Base-by-base conservation (phyloP, 2,888 invertebrate species). In the Ametastegia equiseti region DNA sequence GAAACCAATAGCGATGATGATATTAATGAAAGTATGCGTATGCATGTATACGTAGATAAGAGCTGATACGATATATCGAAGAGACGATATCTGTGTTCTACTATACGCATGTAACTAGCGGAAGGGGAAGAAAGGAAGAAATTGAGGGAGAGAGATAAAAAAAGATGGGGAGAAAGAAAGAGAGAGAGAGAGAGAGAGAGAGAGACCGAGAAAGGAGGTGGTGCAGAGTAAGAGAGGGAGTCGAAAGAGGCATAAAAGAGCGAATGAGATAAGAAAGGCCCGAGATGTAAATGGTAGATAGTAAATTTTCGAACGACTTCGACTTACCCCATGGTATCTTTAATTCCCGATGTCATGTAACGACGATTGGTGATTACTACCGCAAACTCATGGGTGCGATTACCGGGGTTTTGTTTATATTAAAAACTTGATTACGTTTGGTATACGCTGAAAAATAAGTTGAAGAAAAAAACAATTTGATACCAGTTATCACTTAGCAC, bases 261-360 rank as follows among this genome's bases (percentile, higher is more conserved):
- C 71, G 50, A 36, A 50, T 65, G 33, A 57, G 92, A 92, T 90
- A 92, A 92, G 92, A 91, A 91, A 91, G 91, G n/a, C n/a, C n/a
- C n/a, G n/a, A 92, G 91, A 27, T 23, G 15, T 1, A 13, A 23
- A 30, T 15, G 15, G 15, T 3, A 2, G 23, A 60, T 4, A 60
- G 13, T 30, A 30, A 60, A 60, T 15, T 60, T 30, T 6, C 15
- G 1, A 60, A 60, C 1, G 13, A 5, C 27, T 60, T 36, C 83
- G 88, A 94, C 94, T 94, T 92, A 96, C 96, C 96, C 96, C 96
- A 96, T 96, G 88, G 94, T 94, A 93, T 96, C 96, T 93, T 19
- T 39, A 19, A 95, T 96, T 93, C 96, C 96, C 92, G 95, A 95
- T 94, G 96, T 96, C 96, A 96, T 96, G 89, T 88, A 90, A 89